Evolutionary conservation across 2,797 vertebrate genomes (phyloP), one percentile per base, ranked within the genome.

Genomic region (Argyrosomus regius): DNA sequence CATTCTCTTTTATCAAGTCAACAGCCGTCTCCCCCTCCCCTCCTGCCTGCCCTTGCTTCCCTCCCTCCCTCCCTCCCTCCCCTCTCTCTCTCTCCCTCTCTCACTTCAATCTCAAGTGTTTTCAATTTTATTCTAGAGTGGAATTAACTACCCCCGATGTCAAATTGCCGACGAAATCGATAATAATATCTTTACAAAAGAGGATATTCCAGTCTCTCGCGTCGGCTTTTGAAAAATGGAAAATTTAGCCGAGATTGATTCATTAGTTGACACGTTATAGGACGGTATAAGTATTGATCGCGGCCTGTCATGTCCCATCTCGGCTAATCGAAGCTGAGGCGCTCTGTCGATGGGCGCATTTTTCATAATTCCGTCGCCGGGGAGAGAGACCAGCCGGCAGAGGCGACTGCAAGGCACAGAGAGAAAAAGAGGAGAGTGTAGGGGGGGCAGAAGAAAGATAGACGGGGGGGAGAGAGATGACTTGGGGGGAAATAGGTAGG

Each of bases 111-210:
- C 97, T 97, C 97, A 98, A 98, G 97, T 98, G 97, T 97, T 98
- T 98, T 98, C 97, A 97, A 98, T 98, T 98, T 98, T 98, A 98
- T 98, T 98, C 97, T 97, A 95, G 97, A 98, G 97, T 98, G 97
- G 97, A 98, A 98, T 98, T 98, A 98, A 98, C 97, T 98, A 98
- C 97, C 97, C 97, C 97, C 97, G 97, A 98, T 98, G 97, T 98
- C 97, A 98, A 98, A 98, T 98, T 98, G 97, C 97, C 97, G 97
- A 97, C 97, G 97, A 98, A 98, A 98, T 98, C 97, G 97, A 98
- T 98, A 98, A 98, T 98, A 98, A 98, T 98, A 98, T 98, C 97
- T 98, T 98, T 98, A 98, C 97, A 98, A 98, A 98, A 97, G 97
- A 98, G 97, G 97, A 98, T 98, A 98, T 98, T 98, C 97, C 97